phyloP scores from a whole-genome alignment of 2,888 invertebrate species.

The Drosophila hawaiiensis region DNA sequence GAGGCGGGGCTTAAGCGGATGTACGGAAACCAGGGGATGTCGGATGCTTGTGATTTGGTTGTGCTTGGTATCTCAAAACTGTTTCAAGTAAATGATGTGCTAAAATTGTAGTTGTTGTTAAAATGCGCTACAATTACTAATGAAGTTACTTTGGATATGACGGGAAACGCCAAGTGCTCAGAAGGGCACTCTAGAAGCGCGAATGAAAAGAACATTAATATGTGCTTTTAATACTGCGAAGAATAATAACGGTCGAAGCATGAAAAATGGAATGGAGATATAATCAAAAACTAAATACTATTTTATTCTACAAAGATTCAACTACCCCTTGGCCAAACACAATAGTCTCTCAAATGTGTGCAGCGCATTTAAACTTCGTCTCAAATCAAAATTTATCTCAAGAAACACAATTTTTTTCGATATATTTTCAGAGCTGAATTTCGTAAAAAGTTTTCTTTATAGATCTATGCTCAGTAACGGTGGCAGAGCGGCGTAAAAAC shows the following conservation, averaged over 20 bases:
- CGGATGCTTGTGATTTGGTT: conserved; percentile 50
- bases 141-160: conserved; percentile 6
- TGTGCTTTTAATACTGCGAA: not conserved
- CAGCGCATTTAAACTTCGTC: conserved; percentile 33
- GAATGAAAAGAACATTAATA: not conserved
- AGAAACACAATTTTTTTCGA: conserved; percentile 5
- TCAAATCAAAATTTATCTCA: not conserved
- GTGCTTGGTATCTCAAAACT: conserved; percentile 28
- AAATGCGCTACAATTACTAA: conserved; percentile 19
- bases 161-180: conserved; percentile 16
- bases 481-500: conserved; percentile 66
- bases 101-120: conserved; percentile 58
- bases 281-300: not conserved
- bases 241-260: not conserved
- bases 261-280: not conserved
- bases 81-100: conserved; percentile 62
- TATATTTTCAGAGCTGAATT: conserved; percentile 28
- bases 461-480: conserved; percentile 43
- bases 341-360: not conserved
- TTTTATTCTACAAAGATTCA: not conserved
- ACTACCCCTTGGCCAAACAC: not conserved
- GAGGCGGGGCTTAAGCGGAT: conserved; percentile 2
- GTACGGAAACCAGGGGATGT: conserved; percentile 29
- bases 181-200: not conserved
- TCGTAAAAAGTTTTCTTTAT: conserved; percentile 48